phyloP scores from a whole-genome alignment of 2,888 invertebrate species.

The Cryptus viduatorius region DNA sequence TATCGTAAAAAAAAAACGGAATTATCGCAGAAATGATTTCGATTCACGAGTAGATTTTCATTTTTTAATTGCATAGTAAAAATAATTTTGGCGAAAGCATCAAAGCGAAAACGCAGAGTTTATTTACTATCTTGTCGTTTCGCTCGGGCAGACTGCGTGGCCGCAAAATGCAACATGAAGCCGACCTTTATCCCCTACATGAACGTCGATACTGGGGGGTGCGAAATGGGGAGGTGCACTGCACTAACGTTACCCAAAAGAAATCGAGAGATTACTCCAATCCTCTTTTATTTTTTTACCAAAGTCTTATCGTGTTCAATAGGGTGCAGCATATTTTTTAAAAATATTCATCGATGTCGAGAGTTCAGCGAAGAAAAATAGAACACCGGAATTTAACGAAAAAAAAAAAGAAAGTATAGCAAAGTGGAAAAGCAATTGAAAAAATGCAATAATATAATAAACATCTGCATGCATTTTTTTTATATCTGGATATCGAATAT shows the following conservation, averaged over 20 bases:
- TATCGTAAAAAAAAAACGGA: no score
- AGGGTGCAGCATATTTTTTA: conserved; percentile 16
- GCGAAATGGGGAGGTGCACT: conserved; percentile 20
- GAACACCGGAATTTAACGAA: no score
- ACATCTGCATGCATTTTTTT: no score
- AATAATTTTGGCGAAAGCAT: background rate
- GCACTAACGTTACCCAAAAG: conserved; percentile 16
- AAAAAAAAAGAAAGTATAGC: no score
- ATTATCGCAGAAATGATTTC: no score
- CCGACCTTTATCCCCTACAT: conserved; percentile 56
- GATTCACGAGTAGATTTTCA: no score
- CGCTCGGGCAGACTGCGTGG: conserved; percentile 34
- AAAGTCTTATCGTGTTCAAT: background rate
- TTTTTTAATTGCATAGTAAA: no score
- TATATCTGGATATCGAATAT: no score
- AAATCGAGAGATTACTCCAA: conserved; percentile 30
- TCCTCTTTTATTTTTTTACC: conserved; percentile 11
- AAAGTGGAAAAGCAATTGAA: no score
- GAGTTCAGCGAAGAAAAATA: background rate
- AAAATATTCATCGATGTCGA: background rate
- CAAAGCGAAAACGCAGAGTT: background rate
- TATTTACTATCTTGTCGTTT: background rate
- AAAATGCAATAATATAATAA: no score
- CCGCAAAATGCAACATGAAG: conserved; percentile 56
- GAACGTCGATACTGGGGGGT: conserved; percentile 64